Evolutionary conservation across 2,888 invertebrate genomes (phyloP).

Genomic region (Craniophora ligustri): DNA sequence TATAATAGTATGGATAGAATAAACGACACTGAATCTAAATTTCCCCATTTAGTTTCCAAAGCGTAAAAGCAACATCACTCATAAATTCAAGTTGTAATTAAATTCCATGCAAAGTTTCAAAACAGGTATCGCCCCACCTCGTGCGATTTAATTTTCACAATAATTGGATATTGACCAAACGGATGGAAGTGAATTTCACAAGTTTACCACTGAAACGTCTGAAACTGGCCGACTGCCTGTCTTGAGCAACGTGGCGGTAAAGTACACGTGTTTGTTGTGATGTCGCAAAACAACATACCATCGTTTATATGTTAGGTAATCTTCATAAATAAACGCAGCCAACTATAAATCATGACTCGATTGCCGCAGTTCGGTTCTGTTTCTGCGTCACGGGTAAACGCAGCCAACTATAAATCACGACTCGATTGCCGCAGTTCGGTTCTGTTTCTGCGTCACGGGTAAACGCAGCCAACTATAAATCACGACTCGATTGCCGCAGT

Average conservation of each 20-base stretch:
- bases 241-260: conserved; percentile 10
- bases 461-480: too few species aligned
- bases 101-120: conserved; percentile 25
- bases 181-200: conserved; percentile 38
- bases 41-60: too few species aligned
- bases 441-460: too few species aligned
- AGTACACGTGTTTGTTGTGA: conserved; percentile 1
- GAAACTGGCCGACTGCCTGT: conserved; percentile 26
- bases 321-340: too few species aligned
- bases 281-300: conserved; percentile 26
- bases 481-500: too few species aligned
- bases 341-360: too few species aligned
- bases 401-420: too few species aligned
- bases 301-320: background rate
- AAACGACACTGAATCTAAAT: too few species aligned
- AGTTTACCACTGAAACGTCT: conserved; percentile 23
- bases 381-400: too few species aligned
- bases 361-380: too few species aligned
- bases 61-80: background rate
- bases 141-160: conserved; percentile 23
- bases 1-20: too few species aligned
- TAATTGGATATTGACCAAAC: conserved; percentile 45
- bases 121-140: conserved; percentile 16
- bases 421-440: too few species aligned
- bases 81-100: conserved; percentile 1